Evolutionary conservation across 2,797 vertebrate genomes (phyloP).

Genomic region (Morelia viridis): DNA sequence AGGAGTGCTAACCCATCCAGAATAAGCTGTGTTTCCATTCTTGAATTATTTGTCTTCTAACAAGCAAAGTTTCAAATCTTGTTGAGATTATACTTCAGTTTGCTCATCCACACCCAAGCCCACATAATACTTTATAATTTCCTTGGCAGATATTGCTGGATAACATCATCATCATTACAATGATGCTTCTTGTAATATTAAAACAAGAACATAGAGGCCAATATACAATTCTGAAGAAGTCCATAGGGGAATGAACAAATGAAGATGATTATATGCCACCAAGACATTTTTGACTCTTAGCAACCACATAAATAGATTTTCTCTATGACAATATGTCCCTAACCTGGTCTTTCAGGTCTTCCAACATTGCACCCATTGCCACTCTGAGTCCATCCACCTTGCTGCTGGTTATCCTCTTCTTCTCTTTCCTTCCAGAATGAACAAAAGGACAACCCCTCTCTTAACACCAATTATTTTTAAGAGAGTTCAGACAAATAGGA

Average conservation of each 20-base stretch:
- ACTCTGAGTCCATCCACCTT: too few relatives aligned
- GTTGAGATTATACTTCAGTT: background rate
- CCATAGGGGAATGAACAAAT: background rate
- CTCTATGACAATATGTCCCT: background rate
- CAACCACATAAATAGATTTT: background rate
- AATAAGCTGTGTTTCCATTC: background rate
- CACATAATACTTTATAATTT: background rate
- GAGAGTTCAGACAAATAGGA: too few relatives aligned
- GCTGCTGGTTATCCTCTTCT: too few relatives aligned
- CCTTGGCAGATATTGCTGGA: background rate
- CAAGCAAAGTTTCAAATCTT: background rate
- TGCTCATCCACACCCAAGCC: background rate
- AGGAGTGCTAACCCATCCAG: background rate
- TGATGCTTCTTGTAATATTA: background rate
- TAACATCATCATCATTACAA: background rate
- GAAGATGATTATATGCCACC: background rate
- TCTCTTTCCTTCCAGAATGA: too few relatives aligned
- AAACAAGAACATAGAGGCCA: background rate
- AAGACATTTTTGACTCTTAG: background rate
- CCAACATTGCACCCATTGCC: too few relatives aligned
- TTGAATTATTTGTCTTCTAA: background rate
- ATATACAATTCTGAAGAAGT: background rate
- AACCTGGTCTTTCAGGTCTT: too few relatives aligned
- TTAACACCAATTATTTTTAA: too few relatives aligned
- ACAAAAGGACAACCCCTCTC: too few relatives aligned